A percentile compares a stretch with the other conserved stretches of the same genome.
Conservation (phyloP, 2,888 invertebrate species). For the Cosmopolites sordidus region DNA sequence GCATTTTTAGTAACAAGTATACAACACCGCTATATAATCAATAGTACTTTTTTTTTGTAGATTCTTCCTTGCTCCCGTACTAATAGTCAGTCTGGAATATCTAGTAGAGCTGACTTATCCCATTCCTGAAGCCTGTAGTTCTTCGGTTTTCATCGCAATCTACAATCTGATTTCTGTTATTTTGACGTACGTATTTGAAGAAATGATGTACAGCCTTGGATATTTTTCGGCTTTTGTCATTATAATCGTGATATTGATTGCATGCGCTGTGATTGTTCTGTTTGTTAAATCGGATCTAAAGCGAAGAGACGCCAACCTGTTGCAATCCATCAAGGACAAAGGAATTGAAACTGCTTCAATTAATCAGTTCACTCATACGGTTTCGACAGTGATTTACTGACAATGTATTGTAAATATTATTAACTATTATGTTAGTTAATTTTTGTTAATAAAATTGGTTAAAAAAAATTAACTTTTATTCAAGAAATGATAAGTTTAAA, state of each 20-base stretch:
- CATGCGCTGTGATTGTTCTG: slow-evolving; percentile 26
- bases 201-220: slow-evolving; percentile 30
- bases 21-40: too few relatives aligned
- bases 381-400: too few relatives aligned
- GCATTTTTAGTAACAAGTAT: too few relatives aligned
- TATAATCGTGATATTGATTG: slow-evolving; percentile 24
- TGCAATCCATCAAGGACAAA: not conserved
- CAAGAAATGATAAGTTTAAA: too few relatives aligned
- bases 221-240: slow-evolving; percentile 30
- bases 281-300: slow-evolving; percentile 33
- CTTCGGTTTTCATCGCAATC: slow-evolving; percentile 85
- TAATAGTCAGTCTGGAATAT: slow-evolving; percentile 94
- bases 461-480: too few relatives aligned
- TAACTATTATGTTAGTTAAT: too few relatives aligned
- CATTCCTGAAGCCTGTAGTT: slow-evolving; percentile 90
- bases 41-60: slow-evolving; percentile 54
- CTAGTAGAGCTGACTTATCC: slow-evolving; percentile 94
- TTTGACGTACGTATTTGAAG: slow-evolving; percentile 32
- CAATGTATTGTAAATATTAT: too few relatives aligned
- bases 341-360: not conserved
- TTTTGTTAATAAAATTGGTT: too few relatives aligned
- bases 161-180: slow-evolving; percentile 36
- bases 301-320: slow-evolving; percentile 34
- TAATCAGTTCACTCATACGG: too few relatives aligned
- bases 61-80: slow-evolving; percentile 94